Evolutionary conservation across 2,113 vertebrate genomes (phyloP).

Genomic region (Litocranius walleri): DNA sequence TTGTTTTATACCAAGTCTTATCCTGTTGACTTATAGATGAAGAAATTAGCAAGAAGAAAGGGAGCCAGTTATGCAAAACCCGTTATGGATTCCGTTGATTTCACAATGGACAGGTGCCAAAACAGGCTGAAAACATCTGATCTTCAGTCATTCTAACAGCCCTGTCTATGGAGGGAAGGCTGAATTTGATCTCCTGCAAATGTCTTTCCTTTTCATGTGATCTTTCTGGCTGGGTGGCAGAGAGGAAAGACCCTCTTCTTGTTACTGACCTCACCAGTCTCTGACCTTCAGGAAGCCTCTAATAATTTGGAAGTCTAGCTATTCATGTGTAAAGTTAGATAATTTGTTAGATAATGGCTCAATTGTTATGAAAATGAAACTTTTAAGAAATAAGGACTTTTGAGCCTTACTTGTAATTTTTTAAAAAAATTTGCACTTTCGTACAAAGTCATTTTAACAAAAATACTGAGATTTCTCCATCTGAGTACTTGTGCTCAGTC

Average conservation of each 20-base stretch:
- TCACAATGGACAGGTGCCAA: slow-evolving; percentile 72
- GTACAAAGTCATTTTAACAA: background rate
- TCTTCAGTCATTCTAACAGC: slow-evolving; percentile 56
- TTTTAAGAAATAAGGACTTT: background rate
- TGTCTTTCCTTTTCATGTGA: slow-evolving; percentile 52
- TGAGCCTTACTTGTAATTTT: background rate
- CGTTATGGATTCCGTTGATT: slow-evolving; percentile 61
- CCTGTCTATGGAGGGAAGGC: slow-evolving; percentile 33
- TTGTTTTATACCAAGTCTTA: slow-evolving; percentile 48
- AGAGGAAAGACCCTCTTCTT: background rate
- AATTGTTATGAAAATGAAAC: background rate
- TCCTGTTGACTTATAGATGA: slow-evolving; percentile 62
- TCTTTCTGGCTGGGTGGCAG: background rate
- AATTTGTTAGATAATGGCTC: background rate
- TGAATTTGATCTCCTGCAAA: slow-evolving; percentile 63
- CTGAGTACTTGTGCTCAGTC: background rate
- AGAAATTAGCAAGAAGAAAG: slow-evolving; percentile 68
- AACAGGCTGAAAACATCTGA: slow-evolving; percentile 65
- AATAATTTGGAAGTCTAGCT: background rate
- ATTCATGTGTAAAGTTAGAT: background rate
- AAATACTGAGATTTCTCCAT: background rate
- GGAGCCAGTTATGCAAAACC: slow-evolving; percentile 68
- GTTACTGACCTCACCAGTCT: background rate
- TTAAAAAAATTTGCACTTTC: background rate
- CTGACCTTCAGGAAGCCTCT: background rate